A percentile compares a stretch with the other conserved stretches of the same genome.
Conservation (phyloP, 1,140 invertebrate species). For the Bombus polaris region DNA sequence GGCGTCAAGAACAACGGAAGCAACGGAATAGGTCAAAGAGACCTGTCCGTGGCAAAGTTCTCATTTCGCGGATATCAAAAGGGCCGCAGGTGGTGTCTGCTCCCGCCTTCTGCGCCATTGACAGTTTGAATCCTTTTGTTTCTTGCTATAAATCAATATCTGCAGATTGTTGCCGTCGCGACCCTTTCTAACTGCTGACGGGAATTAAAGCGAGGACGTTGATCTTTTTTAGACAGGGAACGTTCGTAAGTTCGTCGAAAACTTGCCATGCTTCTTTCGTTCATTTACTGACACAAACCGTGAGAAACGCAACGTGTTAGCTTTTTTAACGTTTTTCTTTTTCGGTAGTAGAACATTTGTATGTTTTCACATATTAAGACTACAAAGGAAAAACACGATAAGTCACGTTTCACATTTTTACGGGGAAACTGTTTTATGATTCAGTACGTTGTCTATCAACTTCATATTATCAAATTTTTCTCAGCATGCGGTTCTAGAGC, state of each 20-base stretch:
- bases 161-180: constrained; percentile 43
- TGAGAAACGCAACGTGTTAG: too few species aligned
- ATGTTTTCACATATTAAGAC: too few species aligned
- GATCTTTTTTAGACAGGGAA: background rate
- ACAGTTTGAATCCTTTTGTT: constrained; percentile 53
- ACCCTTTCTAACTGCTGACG: too few species aligned
- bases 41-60: constrained; percentile 50
- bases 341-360: too few species aligned
- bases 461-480: too few species aligned
- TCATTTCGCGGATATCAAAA: constrained; percentile 55
- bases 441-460: too few species aligned
- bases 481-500: too few species aligned
- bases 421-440: too few species aligned
- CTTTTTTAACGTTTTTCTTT: too few species aligned
- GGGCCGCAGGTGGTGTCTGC: constrained; percentile 42
- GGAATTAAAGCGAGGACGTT: constrained; percentile 29
- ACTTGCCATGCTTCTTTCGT: background rate
- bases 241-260: background rate
- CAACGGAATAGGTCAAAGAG: background rate
- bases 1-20: background rate
- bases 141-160: constrained; percentile 58
- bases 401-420: too few species aligned
- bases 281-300: too few species aligned
- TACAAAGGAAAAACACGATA: too few species aligned
- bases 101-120: constrained; percentile 30